Base-by-base conservation (phyloP, 2,888 invertebrate species). In the Hirtodrosophila trivittata region DNA sequence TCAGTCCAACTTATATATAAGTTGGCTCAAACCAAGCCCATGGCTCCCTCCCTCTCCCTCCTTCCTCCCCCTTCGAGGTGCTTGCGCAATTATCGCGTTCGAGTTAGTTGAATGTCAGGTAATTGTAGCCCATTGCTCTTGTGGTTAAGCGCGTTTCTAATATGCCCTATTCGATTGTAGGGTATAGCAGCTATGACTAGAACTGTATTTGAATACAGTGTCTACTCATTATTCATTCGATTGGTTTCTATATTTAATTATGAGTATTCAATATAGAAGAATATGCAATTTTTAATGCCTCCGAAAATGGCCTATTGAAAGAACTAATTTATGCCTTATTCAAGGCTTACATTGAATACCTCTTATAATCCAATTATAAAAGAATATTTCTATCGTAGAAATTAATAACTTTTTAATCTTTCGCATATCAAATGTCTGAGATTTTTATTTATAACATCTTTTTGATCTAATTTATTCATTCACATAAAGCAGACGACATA, bases 81-180 rank as follows among this genome's bases (percentile, higher is more conserved):
- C 66, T 60, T 70, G 63, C 57, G 75, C 63, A 74, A 74, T 74
- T 74, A 70, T 10, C 28, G 37, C 50, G 33, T 47, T 1, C 26
- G 45, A 46, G 37, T 49, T 57, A 43, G 56, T 58, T 58, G 42
- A 58, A 58, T 62, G 60, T 32, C 50, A 33, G 45, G 45, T 41
- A 50, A 62, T 57, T 58, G 39, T 62, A 32, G 45, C 10, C 14
- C 18, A 26, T 28, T 37, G 18, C 41, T 42, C 26, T 49, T 42
- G 41, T 37, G 18, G n/a, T 26, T 14, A 1, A 13, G 4, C 35
- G 13, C 26, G 30, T 58, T 64, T 47, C 43, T 51, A 33, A 39
- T 28, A 55, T 65, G 46, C 58, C 28, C 58, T 55, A 41, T 33
- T n/a, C 32, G 12, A 1, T 4, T 7, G 6, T 0, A 13, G 35